Conservation (phyloP, 2,113 vertebrate genomes). For the Menidia beryllina region DNA sequence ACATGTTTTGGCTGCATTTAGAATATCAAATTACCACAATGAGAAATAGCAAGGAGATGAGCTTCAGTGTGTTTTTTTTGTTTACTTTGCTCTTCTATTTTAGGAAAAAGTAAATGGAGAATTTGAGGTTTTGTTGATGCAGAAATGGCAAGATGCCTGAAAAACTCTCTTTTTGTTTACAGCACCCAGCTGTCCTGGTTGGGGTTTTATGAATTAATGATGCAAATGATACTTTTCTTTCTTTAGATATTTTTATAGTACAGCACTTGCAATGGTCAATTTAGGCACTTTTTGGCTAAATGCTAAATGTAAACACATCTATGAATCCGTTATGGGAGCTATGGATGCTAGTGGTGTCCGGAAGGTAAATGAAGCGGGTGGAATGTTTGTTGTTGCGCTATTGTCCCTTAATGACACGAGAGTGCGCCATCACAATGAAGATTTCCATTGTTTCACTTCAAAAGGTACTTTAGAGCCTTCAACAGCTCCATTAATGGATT, state of each 20-base stretch:
- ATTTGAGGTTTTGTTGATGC: slow-evolving; percentile 19
- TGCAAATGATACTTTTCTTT: slow-evolving; percentile 5
- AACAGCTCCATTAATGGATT: slow-evolving; percentile 73
- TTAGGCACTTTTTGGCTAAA: slow-evolving; percentile 9
- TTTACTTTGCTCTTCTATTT: slow-evolving; percentile 14
- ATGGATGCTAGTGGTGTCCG: neutral
- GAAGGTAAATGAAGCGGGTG: slow-evolving; percentile 2
- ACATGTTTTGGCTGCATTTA: slow-evolving; percentile 4
- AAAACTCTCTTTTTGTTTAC: slow-evolving; percentile 17
- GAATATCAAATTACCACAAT: slow-evolving; percentile 6
- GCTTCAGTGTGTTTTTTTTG: slow-evolving; percentile 13
- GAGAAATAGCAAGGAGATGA: slow-evolving; percentile 17
- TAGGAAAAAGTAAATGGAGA: neutral
- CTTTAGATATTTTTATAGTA: slow-evolving; percentile 21
- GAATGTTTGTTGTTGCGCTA: slow-evolving; percentile 39
- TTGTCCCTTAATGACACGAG: slow-evolving; percentile 52
- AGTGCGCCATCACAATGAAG: slow-evolving; percentile 46
- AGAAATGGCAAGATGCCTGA: slow-evolving; percentile 15
- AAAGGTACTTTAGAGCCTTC: slow-evolving; percentile 55
- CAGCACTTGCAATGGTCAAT: slow-evolving; percentile 3
- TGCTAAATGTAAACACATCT: neutral
- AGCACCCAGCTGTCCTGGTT: slow-evolving; percentile 17
- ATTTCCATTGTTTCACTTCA: slow-evolving; percentile 59
- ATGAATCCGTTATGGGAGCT: neutral
- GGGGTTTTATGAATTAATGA: too few species aligned